Evolutionary conservation across 2,888 invertebrate genomes (phyloP).

Genomic region (Epirrita christyi): DNA sequence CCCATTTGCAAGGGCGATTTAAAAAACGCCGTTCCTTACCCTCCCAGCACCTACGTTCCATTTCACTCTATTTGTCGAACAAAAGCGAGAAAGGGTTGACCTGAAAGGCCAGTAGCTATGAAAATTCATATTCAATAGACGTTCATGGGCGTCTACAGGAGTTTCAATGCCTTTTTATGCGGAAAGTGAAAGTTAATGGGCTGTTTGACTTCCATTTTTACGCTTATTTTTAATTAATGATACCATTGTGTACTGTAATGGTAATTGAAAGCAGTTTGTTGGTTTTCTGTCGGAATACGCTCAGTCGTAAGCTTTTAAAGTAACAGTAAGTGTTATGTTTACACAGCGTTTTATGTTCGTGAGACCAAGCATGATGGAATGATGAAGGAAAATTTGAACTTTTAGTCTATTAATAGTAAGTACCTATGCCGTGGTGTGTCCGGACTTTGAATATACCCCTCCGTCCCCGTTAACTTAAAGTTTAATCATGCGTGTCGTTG

Average conservation of each 20-base stretch:
- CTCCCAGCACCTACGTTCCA: constrained; percentile 29
- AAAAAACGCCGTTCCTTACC: constrained; percentile 6
- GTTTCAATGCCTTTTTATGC: constrained; percentile 26
- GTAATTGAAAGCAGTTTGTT: constrained; percentile 15
- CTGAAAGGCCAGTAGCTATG: constrained; percentile 36
- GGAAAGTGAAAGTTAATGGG: constrained; percentile 36
- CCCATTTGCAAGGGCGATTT: constrained; percentile 4
- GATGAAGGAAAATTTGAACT: too few relatives aligned
- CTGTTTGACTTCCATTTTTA: constrained; percentile 34
- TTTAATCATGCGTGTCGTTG: too few relatives aligned
- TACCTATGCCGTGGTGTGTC: too few relatives aligned
- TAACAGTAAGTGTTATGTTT: too few relatives aligned
- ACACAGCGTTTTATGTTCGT: too few relatives aligned
- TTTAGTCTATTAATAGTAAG: too few relatives aligned
- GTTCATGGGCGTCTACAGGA: constrained; percentile 7
- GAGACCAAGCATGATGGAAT: too few relatives aligned
- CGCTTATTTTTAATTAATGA: constrained; percentile 39
- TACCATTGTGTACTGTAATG: constrained; percentile 22
- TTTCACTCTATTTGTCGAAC: constrained; percentile 44
- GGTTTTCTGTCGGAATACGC: constrained; percentile 2
- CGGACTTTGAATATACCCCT: too few relatives aligned
- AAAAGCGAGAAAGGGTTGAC: constrained; percentile 42
- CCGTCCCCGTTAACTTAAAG: too few relatives aligned
- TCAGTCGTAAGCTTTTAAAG: constrained; percentile 1
- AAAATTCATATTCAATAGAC: constrained; percentile 25